phyloP scores from a whole-genome alignment of 2,888 invertebrate species.

The Callosobruchus maculatus region DNA sequence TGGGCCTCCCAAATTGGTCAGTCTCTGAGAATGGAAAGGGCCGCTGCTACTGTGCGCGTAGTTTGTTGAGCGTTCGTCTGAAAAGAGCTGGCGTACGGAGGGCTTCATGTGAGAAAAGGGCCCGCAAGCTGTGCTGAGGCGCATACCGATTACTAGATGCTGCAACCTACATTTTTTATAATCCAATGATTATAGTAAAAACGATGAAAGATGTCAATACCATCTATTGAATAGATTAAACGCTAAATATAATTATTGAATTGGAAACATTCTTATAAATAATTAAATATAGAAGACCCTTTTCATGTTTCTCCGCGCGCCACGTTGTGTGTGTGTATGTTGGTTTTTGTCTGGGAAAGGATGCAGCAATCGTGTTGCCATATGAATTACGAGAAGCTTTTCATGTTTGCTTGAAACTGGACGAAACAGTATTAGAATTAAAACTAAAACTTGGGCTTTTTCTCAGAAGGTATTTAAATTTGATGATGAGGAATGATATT shows the following conservation, averaged over 20 bases:
- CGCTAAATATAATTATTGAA: no score
- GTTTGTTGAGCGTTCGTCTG: background rate
- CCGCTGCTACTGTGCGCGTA: conserved; percentile 4
- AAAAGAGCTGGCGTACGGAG: background rate
- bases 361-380: background rate
- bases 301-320: background rate
- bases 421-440: background rate
- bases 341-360: background rate
- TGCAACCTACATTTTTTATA: no score
- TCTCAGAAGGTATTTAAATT: background rate
- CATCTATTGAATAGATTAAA: no score
- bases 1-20: conserved; percentile 73
- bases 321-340: background rate
- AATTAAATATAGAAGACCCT: background rate
- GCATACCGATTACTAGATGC: no score
- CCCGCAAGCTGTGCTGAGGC: background rate
- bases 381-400: background rate
- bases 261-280: no score
- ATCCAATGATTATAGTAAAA: no score
- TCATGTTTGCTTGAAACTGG: background rate
- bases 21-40: conserved; percentile 61
- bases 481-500: no score
- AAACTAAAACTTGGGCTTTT: background rate
- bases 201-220: no score
- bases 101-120: background rate